Base-by-base conservation (phyloP, 2,797 vertebrate species). In the Taenioides sp. region DNA sequence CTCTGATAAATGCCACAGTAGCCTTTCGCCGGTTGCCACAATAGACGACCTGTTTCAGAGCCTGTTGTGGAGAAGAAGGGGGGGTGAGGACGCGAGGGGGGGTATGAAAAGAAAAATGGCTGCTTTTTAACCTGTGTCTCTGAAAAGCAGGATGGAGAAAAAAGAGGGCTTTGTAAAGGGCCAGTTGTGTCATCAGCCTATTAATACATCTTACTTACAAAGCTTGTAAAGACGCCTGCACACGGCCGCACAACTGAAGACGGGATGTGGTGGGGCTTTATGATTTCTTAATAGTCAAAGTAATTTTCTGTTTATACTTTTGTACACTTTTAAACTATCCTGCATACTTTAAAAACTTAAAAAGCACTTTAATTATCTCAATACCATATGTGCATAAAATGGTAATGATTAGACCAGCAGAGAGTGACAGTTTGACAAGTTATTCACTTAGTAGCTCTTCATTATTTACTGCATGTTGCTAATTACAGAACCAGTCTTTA, bases 1-100 rank as follows among this genome's bases (percentile, higher is more conserved):
- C 86, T 89, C 89, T 91, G 90, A 93, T 94, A 94, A 95, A 95
- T 93, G 92, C 92, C 92, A 93, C 91, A 88, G 91, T 94, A 93
- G 91, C 91, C 92, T 92, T 93, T 94, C 80, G 86, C 83, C 86
- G 71, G 76, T 85, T 79, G 75, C 88, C 89, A 95, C 92, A 94
- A 93, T 94, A 86, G 89, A 75, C 80, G 85, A 92, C 89, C 94
- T 94, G 92, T 93, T 93, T 91, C 78, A 78, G 84, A 83, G 85
- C 86, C 65, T 22, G 84, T 83, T 65, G 63, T 65, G 64, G 84
- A 86, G 83, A 62, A 78, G 22, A 83, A 86, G 82, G 57, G 77
- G 77, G 61, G 79, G 70, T 40, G 73, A 69, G 80, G 84, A 75
- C 75, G 84, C 59, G 64, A 75, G 65, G 77, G 65, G 20, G 64